phyloP scores from a whole-genome alignment of 2,888 invertebrate species.

The Melangyna quadrimaculata region DNA sequence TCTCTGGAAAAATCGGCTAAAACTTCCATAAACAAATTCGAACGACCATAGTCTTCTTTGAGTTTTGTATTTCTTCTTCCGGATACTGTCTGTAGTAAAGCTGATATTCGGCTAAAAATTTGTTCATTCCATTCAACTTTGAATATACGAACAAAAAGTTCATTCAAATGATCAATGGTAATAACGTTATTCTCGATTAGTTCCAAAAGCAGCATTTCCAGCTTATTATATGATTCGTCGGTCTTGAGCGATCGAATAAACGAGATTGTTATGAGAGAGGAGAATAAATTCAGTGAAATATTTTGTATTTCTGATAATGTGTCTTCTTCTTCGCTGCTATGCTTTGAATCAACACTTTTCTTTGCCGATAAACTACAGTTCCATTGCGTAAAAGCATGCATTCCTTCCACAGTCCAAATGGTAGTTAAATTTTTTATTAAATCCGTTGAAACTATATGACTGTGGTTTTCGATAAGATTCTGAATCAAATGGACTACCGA shows the following conservation, averaged over 20 bases:
- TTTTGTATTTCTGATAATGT: constrained; percentile 3
- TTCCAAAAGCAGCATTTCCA: constrained; percentile 81
- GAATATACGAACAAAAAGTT: constrained; percentile 86
- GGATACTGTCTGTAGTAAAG: constrained; percentile 75
- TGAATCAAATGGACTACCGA: constrained; percentile 77
- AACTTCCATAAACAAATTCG: constrained; percentile 80
- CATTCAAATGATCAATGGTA: constrained; percentile 84
- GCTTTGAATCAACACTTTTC: not conserved
- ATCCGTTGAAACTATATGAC: constrained; percentile 72
- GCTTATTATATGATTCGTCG: constrained; percentile 79
- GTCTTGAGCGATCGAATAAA: constrained; percentile 75
- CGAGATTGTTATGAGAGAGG: constrained; percentile 73
- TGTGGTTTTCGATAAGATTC: constrained; percentile 76
- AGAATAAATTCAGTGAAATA: constrained; percentile 37
- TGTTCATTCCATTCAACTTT: constrained; percentile 85
- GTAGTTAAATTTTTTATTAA: constrained; percentile 73
- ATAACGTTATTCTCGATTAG: constrained; percentile 83
- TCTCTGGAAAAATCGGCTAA: constrained; percentile 79
- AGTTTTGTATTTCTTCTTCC: constrained; percentile 20
- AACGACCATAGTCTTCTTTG: constrained; percentile 75
- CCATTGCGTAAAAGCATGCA: constrained; percentile 67
- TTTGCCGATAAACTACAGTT: not conserved
- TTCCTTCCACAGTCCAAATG: constrained; percentile 72
- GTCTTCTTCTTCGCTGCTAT: constrained; percentile 4
- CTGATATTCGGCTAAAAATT: constrained; percentile 75